Evolutionary conservation across 92 coral and sea anemone species (phyloP), one percentile per base, ranked within the genome.

Genomic region (Phymanthus crucifer): DNA sequence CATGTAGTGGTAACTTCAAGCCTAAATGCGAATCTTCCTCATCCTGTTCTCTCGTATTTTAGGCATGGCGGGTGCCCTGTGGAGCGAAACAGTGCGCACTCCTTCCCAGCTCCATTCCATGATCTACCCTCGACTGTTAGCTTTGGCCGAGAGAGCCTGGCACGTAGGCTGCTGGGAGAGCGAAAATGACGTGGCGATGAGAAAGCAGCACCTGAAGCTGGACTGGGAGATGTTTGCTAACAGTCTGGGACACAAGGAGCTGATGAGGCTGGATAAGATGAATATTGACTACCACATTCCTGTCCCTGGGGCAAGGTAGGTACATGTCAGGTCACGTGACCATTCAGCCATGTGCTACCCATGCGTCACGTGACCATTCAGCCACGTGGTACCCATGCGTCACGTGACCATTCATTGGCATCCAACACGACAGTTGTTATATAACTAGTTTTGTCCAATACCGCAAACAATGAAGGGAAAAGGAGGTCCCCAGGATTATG

Each of bases 61-160:
- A 86, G 98, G 98, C 3, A 93, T 94, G 91, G 97, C 97, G 54
- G 98, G 95, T 17, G 97, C 94, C 6, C 87, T 94, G 54, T 94
- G 98, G 98, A 85, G 93, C 36, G 98, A 94, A 78, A 94, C 98
- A 38, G 98, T 93, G 13, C 83, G 98, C 45, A 94, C 97, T 27
- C 83, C 94, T 70, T 88, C 90, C 84, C 97, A 94, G 88, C 93
- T 94, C 72, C 88, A 90, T 66, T 94, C 94, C 74, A 94, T 94
- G 98, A 83, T 90, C 29, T 94, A 72, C 76, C 98, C 98, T 21
- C 87, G 98, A 40, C 83, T 94, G 83, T 83, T 94, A 19, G 97
- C 98, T 80, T 82, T 94, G 85, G 98, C 98, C 43, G 98, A 94
- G 87, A 87, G 98, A 70, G 93, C 97, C 74, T 94, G 98, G 98